These are phyloP conservation scores for Epinotia nisella DNA, from an alignment of 2,888 invertebrate genomes.

Conservation along the genomic window DNA sequence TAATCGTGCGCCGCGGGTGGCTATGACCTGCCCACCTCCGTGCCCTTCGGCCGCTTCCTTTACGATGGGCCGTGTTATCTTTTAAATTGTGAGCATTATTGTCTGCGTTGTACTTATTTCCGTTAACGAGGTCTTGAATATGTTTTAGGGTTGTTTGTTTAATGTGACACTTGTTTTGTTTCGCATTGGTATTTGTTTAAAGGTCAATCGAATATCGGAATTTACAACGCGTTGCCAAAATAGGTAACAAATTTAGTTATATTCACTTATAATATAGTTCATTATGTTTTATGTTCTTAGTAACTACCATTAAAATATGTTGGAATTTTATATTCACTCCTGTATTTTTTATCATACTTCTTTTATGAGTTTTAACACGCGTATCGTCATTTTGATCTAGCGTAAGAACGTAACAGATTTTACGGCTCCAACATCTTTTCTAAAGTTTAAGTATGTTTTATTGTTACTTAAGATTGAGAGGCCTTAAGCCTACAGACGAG, in stretches of 20 bases:
- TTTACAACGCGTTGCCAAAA: not conserved
- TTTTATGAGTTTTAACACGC: slow-evolving; percentile 28
- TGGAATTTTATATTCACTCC: not conserved
- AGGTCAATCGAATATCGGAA: not conserved
- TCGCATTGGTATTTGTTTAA: not conserved
- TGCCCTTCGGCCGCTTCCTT: slow-evolving; percentile 68
- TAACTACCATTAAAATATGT: not conserved
- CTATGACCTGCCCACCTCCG: slow-evolving; percentile 68
- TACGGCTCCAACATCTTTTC: slow-evolving; percentile 5
- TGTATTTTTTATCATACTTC: slow-evolving; percentile 17
- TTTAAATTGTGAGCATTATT: slow-evolving; percentile 47
- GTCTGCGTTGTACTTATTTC: slow-evolving; percentile 54
- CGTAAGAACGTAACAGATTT: slow-evolving; percentile 24
- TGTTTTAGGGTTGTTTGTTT: slow-evolving; percentile 1
- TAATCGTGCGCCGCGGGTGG: slow-evolving; percentile 53
- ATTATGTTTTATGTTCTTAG: not conserved
- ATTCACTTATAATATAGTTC: no score
- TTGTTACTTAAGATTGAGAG: not conserved
- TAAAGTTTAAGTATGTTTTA: not conserved
- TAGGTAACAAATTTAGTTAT: not conserved
- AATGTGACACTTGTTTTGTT: slow-evolving; percentile 1
- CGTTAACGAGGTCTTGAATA: slow-evolving; percentile 44
- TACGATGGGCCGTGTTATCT: slow-evolving; percentile 64
- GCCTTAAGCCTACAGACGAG: no score
- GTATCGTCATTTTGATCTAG: slow-evolving; percentile 32